A percentile compares a stretch with the other conserved stretches of the same genome.
These are phyloP conservation scores for Odontamblyopus rebecca DNA, from an alignment of 2,797 vertebrate genomes.

Conservation along the genomic window DNA sequence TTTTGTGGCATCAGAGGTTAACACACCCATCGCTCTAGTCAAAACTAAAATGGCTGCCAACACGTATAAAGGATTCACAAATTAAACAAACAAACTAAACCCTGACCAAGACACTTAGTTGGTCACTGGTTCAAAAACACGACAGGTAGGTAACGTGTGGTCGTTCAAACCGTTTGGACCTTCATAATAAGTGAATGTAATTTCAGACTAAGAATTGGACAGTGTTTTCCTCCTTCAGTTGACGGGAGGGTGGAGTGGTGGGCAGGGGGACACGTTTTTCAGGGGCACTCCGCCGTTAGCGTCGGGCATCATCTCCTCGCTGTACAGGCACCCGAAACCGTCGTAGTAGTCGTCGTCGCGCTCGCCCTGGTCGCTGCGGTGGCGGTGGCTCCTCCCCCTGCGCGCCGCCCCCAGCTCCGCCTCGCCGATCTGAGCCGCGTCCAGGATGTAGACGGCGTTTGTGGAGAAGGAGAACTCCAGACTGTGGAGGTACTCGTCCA, in stretches of 20 bases:
- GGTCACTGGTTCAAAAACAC: not conserved
- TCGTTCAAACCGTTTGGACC: not conserved
- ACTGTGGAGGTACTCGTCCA: constrained; percentile 71
- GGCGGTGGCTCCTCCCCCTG: not conserved
- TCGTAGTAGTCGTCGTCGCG: constrained; percentile 72
- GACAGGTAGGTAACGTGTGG: constrained; percentile 2
- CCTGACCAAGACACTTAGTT: not conserved
- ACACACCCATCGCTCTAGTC: constrained; percentile 19
- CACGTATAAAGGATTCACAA: constrained; percentile 17
- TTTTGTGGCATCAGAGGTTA: constrained; percentile 6
- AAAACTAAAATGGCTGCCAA: constrained; percentile 4
- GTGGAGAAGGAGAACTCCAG: constrained; percentile 63
- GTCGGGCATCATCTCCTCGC: constrained; percentile 46
- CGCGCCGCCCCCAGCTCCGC: constrained; percentile 25
- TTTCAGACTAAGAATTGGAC: constrained; percentile 5
- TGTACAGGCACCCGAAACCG: constrained; percentile 70
- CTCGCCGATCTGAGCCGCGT: constrained; percentile 51
- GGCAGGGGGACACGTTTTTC: constrained; percentile 60
- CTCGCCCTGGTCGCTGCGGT: constrained; percentile 49
- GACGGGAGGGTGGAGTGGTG: constrained; percentile 66
- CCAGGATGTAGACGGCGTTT: constrained; percentile 71
- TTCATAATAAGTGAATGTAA: constrained; percentile 8
- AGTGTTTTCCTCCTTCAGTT: constrained; percentile 36
- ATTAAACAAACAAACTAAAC: constrained; percentile 14
- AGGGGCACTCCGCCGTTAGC: not conserved